Evolutionary conservation across 2,888 invertebrate genomes (phyloP), one percentile per base, ranked within the genome.

Genomic region (Aelia acuminata): DNA sequence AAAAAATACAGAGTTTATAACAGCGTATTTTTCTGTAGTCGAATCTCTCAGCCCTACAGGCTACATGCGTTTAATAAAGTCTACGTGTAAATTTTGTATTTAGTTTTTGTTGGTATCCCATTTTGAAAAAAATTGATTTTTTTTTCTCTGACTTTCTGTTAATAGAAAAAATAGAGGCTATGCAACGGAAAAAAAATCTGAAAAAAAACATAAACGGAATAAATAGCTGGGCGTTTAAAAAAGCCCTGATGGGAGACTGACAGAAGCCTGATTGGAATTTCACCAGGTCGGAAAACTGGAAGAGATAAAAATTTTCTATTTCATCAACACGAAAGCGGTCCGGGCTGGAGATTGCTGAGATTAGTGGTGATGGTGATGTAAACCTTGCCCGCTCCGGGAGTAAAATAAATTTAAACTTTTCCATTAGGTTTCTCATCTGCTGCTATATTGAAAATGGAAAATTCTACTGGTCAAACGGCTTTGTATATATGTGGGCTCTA

Each of bases 301-400:
- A 47, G 80, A 80, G 80, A 80, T 80, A 80, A 80, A 80, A 80
- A 80, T 80, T 80, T 80, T 43, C 80, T 80, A 43, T 80, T 80
- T 80, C 80, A 80, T 47, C 80, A 47, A 80, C 80, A 80, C 43
- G 43, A 80, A 80, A 43, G 80, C 43, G 39, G 80, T 35, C 20
- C 5, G 43, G 80, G 43, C 11, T 43, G n/a, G 43, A 43, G 80
- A 80, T 80, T 39, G 80, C n/a, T 43, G 39, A 80, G 80, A 43
- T 80, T 35, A 70, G 63, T 70, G 18, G 31, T 35, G 63, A 70
- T 70, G 31, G 63, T 70, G 63, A 70, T 70, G 63, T 20, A 70
- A 35, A 18, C 22, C 18, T 31, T 70, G 63, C 18, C 35, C 18
- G 26, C 4, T 43, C 11, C 10, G 11, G 80, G 18, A 47, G 43